These are phyloP conservation scores for Neelides folsomi DNA, from an alignment of 2,888 invertebrate genomes.

Conservation along the genomic window DNA sequence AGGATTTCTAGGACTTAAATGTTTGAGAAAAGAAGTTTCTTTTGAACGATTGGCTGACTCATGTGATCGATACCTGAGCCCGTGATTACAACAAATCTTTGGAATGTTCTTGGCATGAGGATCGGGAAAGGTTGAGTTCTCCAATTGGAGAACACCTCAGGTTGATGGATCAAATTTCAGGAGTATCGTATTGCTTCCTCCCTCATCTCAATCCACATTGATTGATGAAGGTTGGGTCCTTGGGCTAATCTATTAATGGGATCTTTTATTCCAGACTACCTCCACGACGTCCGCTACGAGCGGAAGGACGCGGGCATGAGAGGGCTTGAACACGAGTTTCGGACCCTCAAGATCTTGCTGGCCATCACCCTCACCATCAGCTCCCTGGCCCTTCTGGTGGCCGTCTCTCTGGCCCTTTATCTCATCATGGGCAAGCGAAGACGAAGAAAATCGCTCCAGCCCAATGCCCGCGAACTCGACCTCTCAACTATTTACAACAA, in stretches of 20 bases:
- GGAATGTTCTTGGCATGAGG: too few relatives aligned
- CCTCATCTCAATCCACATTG: not conserved
- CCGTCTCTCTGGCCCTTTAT: not conserved
- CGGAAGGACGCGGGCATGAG: not conserved
- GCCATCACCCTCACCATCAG: slow-evolving; percentile 1
- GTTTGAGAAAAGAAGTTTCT: too few relatives aligned
- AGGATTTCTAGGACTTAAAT: too few relatives aligned
- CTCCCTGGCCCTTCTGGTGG: not conserved
- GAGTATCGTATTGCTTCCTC: too few relatives aligned
- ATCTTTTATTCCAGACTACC: slow-evolving; percentile 4
- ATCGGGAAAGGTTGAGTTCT: too few relatives aligned
- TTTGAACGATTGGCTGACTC: too few relatives aligned
- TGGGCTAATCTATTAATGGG: not conserved
- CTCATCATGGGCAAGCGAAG: not conserved
- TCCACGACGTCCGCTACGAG: slow-evolving; percentile 8
- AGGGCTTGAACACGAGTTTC: slow-evolving; percentile 4
- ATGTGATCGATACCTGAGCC: too few relatives aligned
- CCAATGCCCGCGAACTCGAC: slow-evolving; percentile 1
- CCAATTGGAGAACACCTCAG: too few relatives aligned
- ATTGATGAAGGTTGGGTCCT: not conserved
- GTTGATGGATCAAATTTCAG: too few relatives aligned
- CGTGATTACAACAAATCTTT: too few relatives aligned
- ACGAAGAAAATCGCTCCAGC: not conserved
- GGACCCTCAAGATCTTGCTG: not conserved
- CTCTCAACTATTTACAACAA: slow-evolving; percentile 5